Base-by-base conservation (phyloP, 2,888 invertebrate genomes). In the Drosophila helvetica region DNA sequence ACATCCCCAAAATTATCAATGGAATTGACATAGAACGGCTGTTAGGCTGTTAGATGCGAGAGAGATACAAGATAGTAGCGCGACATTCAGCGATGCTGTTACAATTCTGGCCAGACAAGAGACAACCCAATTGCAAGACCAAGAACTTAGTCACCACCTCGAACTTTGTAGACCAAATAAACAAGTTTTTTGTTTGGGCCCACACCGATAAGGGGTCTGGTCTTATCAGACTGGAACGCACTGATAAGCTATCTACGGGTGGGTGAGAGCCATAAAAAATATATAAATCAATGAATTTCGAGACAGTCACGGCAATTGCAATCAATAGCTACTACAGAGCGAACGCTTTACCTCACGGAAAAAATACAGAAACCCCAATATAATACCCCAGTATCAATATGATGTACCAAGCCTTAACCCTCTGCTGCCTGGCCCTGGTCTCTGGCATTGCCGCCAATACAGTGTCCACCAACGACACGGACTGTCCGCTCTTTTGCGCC, bases 401-500 rank as follows among this genome's bases (percentile, higher is more conserved):
- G 84, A 70, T 53, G 43, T 50, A 56, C 53, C 70, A 69, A 83
- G 54, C 19, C 19, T 33, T 81, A 48, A 65, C 66, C 25, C 18
- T 82, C 27, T 69, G 68, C 65, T 79, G 66, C 52, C 55, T 86
- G 78, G 70, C 59, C 2, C 52, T 84, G 54, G 18, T 84, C 38
- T 69, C 77, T 45, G 58, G 69, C 69, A 63, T 80, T 9, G 73
- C 55, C 19, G 87, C 85, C 58, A 75, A 58, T 19, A 62, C 80
- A 9, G 77, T 86, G 15, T 62, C 81, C 50, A 66, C 27, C 9
- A 78, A 88, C 52, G 76, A 74, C 0, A 51, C 75, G 6, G 85
- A 77, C 17, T 91, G 91, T 43, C 90, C 89, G 0, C 15, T 66
- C 10, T 62, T 90, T 1, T 91, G 91, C 50, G 79, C 90, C 0